Evolutionary conservation across 2,797 vertebrate species (phyloP).

Genomic region (Eutrigla gurnardus): DNA sequence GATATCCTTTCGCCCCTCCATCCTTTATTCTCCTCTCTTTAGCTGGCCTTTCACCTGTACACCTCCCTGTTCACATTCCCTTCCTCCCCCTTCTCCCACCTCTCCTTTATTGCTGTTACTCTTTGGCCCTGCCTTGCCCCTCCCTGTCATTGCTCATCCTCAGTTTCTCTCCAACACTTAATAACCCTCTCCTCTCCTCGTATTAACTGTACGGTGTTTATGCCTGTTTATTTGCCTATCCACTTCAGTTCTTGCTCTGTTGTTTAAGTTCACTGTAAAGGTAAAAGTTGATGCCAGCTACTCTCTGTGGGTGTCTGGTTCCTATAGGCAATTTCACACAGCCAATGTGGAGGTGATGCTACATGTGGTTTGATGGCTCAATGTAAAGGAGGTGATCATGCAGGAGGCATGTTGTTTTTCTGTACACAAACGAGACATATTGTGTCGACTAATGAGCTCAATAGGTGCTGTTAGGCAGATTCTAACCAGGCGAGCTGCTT

Average conservation of each 20-base stretch:
- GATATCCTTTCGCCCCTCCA: slow-evolving; percentile 19
- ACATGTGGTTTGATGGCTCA: neutral
- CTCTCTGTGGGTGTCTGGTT: neutral
- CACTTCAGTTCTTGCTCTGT: neutral
- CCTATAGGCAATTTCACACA: too few species aligned
- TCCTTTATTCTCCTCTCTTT: slow-evolving; percentile 37
- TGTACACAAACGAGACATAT: too few species aligned
- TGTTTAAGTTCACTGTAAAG: neutral
- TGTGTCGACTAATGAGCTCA: neutral
- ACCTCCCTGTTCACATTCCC: slow-evolving; percentile 20
- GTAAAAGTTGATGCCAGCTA: neutral
- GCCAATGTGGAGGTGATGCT: neutral
- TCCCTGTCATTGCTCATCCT: slow-evolving; percentile 38
- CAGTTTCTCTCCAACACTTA: slow-evolving; percentile 18
- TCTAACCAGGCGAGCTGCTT: neutral
- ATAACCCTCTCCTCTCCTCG: slow-evolving; percentile 31
- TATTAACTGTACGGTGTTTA: neutral
- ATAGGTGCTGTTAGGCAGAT: neutral
- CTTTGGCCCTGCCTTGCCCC: slow-evolving; percentile 44
- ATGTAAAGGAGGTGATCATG: neutral
- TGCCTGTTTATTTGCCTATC: neutral
- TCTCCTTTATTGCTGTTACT: slow-evolving; percentile 60
- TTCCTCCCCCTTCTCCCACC: slow-evolving; percentile 33
- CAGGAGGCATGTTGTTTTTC: neutral
- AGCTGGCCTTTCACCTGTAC: slow-evolving; percentile 55